phyloP scores from a whole-genome alignment of 2,113 vertebrate genomes.

The Sylvia atricapilla region DNA sequence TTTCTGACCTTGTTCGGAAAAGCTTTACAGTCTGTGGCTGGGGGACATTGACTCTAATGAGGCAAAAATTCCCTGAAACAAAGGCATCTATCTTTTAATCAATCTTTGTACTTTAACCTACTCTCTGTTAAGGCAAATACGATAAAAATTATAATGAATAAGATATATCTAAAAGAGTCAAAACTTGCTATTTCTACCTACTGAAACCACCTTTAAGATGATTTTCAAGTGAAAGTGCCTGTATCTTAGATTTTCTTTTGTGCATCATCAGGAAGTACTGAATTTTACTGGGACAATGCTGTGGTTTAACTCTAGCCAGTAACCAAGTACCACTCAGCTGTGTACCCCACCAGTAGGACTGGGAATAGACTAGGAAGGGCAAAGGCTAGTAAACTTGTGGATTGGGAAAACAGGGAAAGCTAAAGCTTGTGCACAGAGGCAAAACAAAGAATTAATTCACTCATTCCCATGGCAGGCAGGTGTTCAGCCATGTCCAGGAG shows the following conservation, averaged over 20 bases:
- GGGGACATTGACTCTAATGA: background rate
- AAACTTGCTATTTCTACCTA: background rate
- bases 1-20: background rate
- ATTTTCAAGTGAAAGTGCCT: background rate
- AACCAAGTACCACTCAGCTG: background rate
- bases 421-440: background rate
- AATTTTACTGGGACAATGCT: background rate
- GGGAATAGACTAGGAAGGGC: background rate
- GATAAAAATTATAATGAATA: background rate
- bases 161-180: background rate
- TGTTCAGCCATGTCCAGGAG: background rate
- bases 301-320: background rate
- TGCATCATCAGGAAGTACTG: background rate
- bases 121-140: background rate
- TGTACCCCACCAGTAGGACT: fast-evolving
- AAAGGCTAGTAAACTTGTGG: background rate
- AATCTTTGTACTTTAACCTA: background rate
- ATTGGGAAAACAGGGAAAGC: background rate
- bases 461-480: background rate
- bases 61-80: background rate
- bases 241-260: background rate
- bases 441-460: background rate
- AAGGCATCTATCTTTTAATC: background rate
- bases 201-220: background rate
- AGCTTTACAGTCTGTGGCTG: background rate